phyloP scores from a whole-genome alignment of 2,113 vertebrate genomes.

The Struthio camelus region DNA sequence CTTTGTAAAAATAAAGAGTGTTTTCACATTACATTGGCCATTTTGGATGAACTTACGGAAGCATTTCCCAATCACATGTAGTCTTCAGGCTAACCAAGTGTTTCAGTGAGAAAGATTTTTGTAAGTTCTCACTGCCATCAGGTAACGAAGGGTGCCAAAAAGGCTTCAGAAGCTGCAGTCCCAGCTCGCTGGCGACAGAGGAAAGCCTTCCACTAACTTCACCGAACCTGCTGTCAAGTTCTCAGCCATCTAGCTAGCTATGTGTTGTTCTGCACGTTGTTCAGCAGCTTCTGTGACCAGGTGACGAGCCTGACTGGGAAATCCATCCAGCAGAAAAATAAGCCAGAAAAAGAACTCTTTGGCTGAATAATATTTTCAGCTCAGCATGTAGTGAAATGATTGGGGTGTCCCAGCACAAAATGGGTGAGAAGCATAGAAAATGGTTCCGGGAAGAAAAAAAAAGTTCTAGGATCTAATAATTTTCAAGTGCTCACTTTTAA shows the following conservation, averaged over 20 bases:
- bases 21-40: background rate
- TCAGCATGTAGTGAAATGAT: background rate
- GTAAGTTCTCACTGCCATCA: background rate
- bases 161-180: background rate
- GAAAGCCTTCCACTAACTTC: background rate
- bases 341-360: background rate
- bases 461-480: background rate
- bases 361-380: background rate
- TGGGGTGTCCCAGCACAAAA: background rate
- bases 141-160: background rate
- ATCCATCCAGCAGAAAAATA: background rate
- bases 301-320: background rate
- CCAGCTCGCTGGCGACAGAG: background rate
- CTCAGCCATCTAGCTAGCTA: background rate
- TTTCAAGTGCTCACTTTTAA: background rate
- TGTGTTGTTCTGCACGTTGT: rapidly evolving
- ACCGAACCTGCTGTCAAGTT: background rate
- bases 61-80: background rate
- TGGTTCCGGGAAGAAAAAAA: background rate
- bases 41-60: background rate
- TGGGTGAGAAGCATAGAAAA: background rate
- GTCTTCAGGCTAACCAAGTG: background rate
- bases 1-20: background rate
- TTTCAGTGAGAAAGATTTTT: background rate
- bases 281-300: background rate